Evolutionary conservation across 2,888 invertebrate species (phyloP), one percentile per base, ranked within the genome.

Genomic region (Busseola fusca): DNA sequence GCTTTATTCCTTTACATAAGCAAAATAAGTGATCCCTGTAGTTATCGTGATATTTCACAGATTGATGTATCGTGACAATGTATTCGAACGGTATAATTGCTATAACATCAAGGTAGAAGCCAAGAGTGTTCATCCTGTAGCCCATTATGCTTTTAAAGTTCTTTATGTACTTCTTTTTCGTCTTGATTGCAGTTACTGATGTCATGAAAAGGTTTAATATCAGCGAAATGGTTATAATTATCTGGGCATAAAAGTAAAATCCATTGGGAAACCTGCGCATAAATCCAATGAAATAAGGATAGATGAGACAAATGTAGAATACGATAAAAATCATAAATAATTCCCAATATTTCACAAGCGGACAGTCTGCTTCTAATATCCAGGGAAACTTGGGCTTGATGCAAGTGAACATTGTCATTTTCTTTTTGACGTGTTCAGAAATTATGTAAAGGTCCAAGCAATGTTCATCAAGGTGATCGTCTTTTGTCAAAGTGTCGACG

Each of bases 1-100:
- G 88, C 75, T 96, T 95, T 27, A 95, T 93, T n/a, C 96, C 93
- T 89, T 96, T 96, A 73, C 96, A 93, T 56, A 96, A 84, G 84
- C 92, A 93, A 86, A 93, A 96, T 70, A 95, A 89, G 78, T 96
- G 95, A 67, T 93, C 90, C 78, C 91, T 90, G 73, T 93, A 92
- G 69, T 91, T 89, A 68, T 95, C 94, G 37, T 90, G 85, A 81
- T 95, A 95, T 57, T 89, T 90, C 2, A 91, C 87, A 18, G 84
- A 77, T 10, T 87, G 88, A 72, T 94, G 94, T 73, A 95, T 94
- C 1, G 90, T 92, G 25, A 95, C 93, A 69, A 96, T 93, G 72
- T 93, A 91, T 86, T 96, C 96, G 64, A 96, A 91, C 21, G 96
- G 96, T 81, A 96, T 91, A 52, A 95, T 91, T 16, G 96, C 92